Percentiles rank a stretch among this genome's conserved stretches.
Conservation (phyloP, 2,113 vertebrate species). For the Burhinus oedicnemus region DNA sequence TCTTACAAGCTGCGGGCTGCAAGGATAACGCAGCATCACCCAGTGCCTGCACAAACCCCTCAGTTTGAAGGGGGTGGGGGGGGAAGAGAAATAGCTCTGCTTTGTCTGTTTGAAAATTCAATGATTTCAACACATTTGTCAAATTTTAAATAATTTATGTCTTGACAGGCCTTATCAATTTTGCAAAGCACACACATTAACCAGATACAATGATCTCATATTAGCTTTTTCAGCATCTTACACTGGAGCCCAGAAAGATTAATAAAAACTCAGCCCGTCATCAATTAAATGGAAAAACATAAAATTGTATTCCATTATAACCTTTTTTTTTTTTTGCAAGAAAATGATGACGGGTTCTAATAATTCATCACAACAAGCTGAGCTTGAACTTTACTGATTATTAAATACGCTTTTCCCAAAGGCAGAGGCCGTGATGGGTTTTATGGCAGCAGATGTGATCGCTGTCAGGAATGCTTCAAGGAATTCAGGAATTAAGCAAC, state of each 20-base stretch:
- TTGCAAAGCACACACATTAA: slow-evolving; percentile 74
- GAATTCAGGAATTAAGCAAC: slow-evolving; percentile 63
- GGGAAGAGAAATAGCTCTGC: slow-evolving; percentile 58
- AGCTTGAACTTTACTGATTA: slow-evolving; percentile 90
- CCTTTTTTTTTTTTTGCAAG: slow-evolving; percentile 74
- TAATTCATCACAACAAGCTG: slow-evolving; percentile 91
- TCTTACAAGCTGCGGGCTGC: not conserved
- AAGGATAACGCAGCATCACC: not conserved
- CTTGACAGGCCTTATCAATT: slow-evolving; percentile 78
- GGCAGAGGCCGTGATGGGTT: slow-evolving; percentile 69
- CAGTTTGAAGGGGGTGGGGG: not conserved
- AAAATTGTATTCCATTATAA: slow-evolving; percentile 76
- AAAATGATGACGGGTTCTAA: slow-evolving; percentile 84
- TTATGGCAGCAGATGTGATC: slow-evolving; percentile 86
- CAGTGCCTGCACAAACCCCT: slow-evolving; percentile 8
- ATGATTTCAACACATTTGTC: slow-evolving; percentile 77
- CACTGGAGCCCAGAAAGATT: slow-evolving; percentile 70
- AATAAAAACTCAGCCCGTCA: slow-evolving; percentile 76
- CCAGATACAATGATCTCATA: slow-evolving; percentile 76
- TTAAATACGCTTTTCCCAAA: slow-evolving; percentile 83
- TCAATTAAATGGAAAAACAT: slow-evolving; percentile 75
- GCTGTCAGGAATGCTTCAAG: slow-evolving; percentile 78
- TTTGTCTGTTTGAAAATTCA: slow-evolving; percentile 73
- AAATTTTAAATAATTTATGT: slow-evolving; percentile 79
- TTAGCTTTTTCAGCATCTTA: slow-evolving; percentile 76